Evolutionary conservation across 37 sponge, comb jelly and placozoan genomes (phyloP), one percentile per base, ranked within the genome.

Genomic region (Aplysina aerophoba): DNA sequence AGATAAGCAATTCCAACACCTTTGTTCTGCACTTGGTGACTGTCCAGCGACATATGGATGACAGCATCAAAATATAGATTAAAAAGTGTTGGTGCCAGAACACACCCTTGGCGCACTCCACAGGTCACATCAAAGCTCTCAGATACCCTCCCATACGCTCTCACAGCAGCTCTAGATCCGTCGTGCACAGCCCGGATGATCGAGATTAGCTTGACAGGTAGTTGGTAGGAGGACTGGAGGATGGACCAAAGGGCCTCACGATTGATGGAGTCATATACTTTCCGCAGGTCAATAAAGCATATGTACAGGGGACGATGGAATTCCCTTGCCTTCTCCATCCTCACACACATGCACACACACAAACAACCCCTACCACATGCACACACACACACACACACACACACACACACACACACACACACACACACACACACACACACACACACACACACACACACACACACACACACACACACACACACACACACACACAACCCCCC

Each of bases 131-230:
- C 69, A 67, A 67, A 67, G 14, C n/a, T 13, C 27, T 67, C 69
- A 67, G 69, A 67, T 67, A 22, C 27, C 28, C n/a, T 67, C 69
- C 69, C 69, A 67, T 67, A 67, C 15, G 69, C 69, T 25, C 69
- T 16, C 28, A 67, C 69, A 24, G 69, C 69, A 14, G 69, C 69
- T 14, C 13, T 67, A n/a, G 69, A 67, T 21, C 28, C 27, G 27
- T 67, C 25, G n/a, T 67, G 69, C 14, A 67, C 13, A 25, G 69
- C 69, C 15, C 27, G 69, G 27, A 67, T 67, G 69, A 67, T 67
- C 13, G 69, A 16, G 19, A 67, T 22, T n/a, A 67, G 27, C 28
- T 67, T 67, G 27, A 14, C 13, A 25, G 28, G 69, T 25, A 67
- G 69, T 25, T n/a, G 15, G 69, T 67, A 67, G 69, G 69, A 25